Evolutionary conservation across 2,113 vertebrate genomes (phyloP), one percentile per base, ranked within the genome.

Genomic region (Sebastes fasciatus): DNA sequence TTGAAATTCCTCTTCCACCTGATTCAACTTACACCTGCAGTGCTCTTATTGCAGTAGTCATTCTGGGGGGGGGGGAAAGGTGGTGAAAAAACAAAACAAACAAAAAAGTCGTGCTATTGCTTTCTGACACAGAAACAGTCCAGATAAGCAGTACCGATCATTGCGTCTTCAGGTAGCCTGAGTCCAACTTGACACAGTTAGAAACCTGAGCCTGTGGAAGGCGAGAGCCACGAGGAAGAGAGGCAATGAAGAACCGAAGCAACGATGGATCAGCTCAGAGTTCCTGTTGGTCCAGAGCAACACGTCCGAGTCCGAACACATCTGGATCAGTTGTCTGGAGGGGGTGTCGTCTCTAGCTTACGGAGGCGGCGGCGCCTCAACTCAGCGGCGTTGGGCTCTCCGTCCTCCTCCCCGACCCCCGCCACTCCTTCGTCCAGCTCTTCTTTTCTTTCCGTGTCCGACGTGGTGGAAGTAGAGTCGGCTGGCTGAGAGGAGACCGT

Each of bases 301-400:
- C 48, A 80, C 19, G 80, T 74, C 77, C n/a, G 19, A 86, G 58
- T 84, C 60, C 16, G 48, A 43, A 5, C 76, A 51, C 68, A 40
- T 4, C 13, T 40, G 67, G 81, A 84, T 97, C 96, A 97, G 88
- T 96, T 96, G 42, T 96, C 94, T 1, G 95, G 83, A 0, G 95
- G 85, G 0, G 94, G 90, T 0, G 86, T n/a, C 7, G 52, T 95
- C 85, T 97, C 96, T 42, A 98, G 86, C 86, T 98, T 98, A 4
- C 96, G 96, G 19, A 99, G 96, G 10, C 97, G 96, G 4, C 97
- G 95, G n/a, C 97, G 94, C 55, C 97, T 95, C 42, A 99, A 90
- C 83, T 98, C 97, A 0, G 96, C 97, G 0, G 97, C 86, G 2
- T 96, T 96, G 0, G 97, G 97, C 58, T 97, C 97, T 0, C 94